Percentiles rank a stretch among this genome's conserved stretches.
These are phyloP conservation scores for Sciurus carolinensis DNA, from an alignment of 2,797 vertebrate species.

Conservation along the genomic window DNA sequence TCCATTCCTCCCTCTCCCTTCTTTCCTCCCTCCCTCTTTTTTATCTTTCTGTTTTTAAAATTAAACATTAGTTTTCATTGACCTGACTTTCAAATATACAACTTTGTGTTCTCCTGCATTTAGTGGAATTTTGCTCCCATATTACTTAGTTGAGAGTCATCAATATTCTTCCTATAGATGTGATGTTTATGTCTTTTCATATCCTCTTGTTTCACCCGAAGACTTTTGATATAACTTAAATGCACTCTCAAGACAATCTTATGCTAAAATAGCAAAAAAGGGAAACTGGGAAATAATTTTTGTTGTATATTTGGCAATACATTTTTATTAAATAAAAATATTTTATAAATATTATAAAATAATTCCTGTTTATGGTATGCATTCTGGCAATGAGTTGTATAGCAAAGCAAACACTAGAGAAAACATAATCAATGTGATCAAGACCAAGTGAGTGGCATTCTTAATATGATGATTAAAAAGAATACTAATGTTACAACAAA, in stretches of 20 bases:
- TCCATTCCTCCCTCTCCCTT: neutral
- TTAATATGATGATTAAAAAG: conserved; percentile 8
- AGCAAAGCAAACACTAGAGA: neutral
- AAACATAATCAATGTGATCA: neutral
- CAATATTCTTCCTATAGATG: neutral
- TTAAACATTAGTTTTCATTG: neutral
- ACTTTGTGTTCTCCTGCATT: conserved; percentile 8
- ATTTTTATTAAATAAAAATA: neutral
- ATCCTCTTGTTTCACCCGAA: neutral
- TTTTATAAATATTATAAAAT: conserved; percentile 27
- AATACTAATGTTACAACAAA: neutral
- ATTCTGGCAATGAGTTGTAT: neutral
- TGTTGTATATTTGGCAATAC: neutral
- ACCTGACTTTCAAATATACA: neutral
- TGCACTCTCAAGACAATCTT: neutral
- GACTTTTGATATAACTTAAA: neutral
- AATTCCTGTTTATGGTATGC: neutral
- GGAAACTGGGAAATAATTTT: neutral
- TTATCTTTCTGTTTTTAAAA: neutral
- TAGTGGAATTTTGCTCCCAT: neutral
- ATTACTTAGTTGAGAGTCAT: neutral
- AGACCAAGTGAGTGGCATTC: neutral
- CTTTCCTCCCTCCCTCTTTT: neutral
- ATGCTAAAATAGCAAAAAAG: conserved; percentile 19
- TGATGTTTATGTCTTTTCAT: neutral